Percentiles rank a stretch among this genome's conserved stretches.
Evolutionary conservation across 2,888 invertebrate genomes (phyloP).

Genomic region (Platynereis dumerilii): DNA sequence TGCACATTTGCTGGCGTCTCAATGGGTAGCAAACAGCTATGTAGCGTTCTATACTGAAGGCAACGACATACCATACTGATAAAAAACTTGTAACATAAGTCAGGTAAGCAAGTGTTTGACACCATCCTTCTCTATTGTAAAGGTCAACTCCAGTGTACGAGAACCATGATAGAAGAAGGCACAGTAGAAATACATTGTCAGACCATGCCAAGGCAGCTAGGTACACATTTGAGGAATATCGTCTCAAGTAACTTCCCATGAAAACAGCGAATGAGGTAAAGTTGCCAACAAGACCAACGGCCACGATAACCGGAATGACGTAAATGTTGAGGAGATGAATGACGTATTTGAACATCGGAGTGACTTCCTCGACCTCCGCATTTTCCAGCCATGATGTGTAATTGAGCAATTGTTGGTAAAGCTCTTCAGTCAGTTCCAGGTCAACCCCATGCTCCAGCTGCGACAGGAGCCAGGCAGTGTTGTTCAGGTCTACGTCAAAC

Average conservation of each 20-base stretch:
- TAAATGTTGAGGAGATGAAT: constrained; percentile 63
- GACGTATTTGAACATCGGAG: neutral
- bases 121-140: constrained; percentile 23
- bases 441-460: no score
- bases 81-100: constrained; percentile 32
- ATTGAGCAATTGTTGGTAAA: no score
- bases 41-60: constrained; percentile 34
- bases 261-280: constrained; percentile 77
- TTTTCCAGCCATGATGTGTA: no score
- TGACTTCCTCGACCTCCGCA: neutral
- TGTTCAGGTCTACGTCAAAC: no score
- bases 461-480: no score
- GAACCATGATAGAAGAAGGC: constrained; percentile 25
- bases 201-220: constrained; percentile 33
- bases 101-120: constrained; percentile 28
- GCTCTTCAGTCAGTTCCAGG: no score
- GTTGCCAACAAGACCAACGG: constrained; percentile 78
- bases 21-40: constrained; percentile 33
- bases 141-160: constrained; percentile 17
- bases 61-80: constrained; percentile 34
- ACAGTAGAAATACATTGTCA: constrained; percentile 30
- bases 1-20: constrained; percentile 40
- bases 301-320: constrained; percentile 75
- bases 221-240: constrained; percentile 71
- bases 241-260: constrained; percentile 74